Evolutionary conservation across 2,797 vertebrate species (phyloP), one percentile per base, ranked within the genome.

Genomic region (Macropus fuliginosus): DNA sequence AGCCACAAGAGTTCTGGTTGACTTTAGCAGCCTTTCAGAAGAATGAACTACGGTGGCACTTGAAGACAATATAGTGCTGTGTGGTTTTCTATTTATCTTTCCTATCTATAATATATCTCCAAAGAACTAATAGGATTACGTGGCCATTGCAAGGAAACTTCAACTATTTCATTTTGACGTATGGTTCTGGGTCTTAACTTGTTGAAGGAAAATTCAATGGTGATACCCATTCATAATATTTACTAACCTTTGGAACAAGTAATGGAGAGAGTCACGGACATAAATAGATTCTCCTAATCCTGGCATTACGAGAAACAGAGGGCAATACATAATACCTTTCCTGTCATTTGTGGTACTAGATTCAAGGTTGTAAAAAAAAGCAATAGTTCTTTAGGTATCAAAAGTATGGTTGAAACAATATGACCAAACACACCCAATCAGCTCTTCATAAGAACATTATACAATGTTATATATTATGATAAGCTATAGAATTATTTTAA

Each of bases 131-230:
- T 18, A 81, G 57, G 14, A 94, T 92, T 96, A 90, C 55, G 55
- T 54, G 62, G 54, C 62, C 91, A 96, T 8, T 87, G 54, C 56
- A 92, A 96, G 56, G 52, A 94, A 96, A 95, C 95, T 59, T 0
- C 74, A 96, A 55, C 50, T 94, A 93, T 55, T 55, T 94, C 92
- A 59, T 96, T 95, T 94, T 95, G 97, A 96, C 40, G 92, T 91
- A 92, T 56, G 59, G 62, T 55, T 91, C 13, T 50, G 57, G 87
- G 31, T 94, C 92, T 96, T 34, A 59, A n/a, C n/a, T 91, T 96
- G 94, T 74, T 91, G 91, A 96, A 95, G 93, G 59, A 94, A 97
- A 96, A 95, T 94, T 54, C 95, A 93, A 87, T 54, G 55, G 62
- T 4, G 12, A 95, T 95, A 50, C 0, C 27, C 90, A 94, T 55